Evolutionary conservation across 2,888 invertebrate genomes (phyloP).

Genomic region (Euphydryas editha): DNA sequence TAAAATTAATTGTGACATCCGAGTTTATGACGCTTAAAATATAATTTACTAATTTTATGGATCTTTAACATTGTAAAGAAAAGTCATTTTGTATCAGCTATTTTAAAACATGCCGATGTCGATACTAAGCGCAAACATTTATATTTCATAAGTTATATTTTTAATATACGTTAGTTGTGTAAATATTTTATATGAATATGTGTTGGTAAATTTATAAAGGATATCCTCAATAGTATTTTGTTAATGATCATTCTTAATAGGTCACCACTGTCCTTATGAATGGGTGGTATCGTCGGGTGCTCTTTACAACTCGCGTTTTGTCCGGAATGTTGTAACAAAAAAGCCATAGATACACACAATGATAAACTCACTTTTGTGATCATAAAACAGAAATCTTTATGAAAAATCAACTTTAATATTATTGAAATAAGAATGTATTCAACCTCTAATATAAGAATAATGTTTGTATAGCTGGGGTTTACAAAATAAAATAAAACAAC

Average conservation of each 20-base stretch:
- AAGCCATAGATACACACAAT: conserved; percentile 79
- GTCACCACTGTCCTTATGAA: conserved; percentile 82
- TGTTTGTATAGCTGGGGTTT: conserved; percentile 45
- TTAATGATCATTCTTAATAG: conserved; percentile 74
- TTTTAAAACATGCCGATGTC: conserved; percentile 5
- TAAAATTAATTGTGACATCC: conserved; percentile 42
- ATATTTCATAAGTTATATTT: neutral
- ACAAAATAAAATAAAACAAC: conserved; percentile 74
- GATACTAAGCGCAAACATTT: no score
- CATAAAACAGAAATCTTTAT: conserved; percentile 21
- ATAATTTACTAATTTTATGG: conserved; percentile 36
- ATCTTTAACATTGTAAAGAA: conserved; percentile 32
- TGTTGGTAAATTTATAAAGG: conserved; percentile 24
- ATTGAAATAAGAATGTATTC: conserved; percentile 35
- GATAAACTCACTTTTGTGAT: conserved; percentile 61
- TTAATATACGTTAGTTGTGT: neutral
- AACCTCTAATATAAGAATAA: conserved; percentile 16
- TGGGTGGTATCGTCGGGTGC: conserved; percentile 82
- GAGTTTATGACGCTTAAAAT: conserved; percentile 37
- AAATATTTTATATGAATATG: neutral
- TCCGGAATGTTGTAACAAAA: conserved; percentile 82
- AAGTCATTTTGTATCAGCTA: neutral
- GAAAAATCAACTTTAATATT: conserved; percentile 51
- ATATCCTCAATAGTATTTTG: conserved; percentile 59
- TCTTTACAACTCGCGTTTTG: conserved; percentile 82